Evolutionary conservation across 2,888 invertebrate species (phyloP).

Genomic region (Conistra vaccinii): DNA sequence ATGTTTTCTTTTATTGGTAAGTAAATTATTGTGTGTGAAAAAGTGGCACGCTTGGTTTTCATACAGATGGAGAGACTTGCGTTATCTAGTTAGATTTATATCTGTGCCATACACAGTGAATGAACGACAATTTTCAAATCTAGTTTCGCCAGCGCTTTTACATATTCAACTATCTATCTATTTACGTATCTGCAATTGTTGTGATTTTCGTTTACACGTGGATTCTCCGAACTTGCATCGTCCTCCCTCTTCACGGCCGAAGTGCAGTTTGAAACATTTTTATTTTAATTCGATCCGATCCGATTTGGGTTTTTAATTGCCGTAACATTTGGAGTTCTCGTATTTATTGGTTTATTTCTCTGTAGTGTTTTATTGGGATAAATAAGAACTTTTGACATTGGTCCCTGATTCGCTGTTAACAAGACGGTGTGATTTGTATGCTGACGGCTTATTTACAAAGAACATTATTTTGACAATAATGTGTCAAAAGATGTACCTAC

Average conservation of each 20-base stretch:
- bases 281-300: too few relatives aligned
- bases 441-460: background rate
- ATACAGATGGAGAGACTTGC: too few relatives aligned
- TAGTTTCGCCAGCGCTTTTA: slow-evolving; percentile 12
- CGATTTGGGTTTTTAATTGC: slow-evolving; percentile 12
- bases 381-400: slow-evolving; percentile 10
- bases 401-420: background rate
- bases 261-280: background rate
- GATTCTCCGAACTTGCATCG: background rate
- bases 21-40: too few relatives aligned
- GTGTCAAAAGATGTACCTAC: background rate
- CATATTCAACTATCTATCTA: background rate
- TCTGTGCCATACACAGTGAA: background rate
- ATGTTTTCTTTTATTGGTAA: too few relatives aligned
- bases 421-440: background rate
- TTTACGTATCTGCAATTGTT: background rate
- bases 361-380: slow-evolving; percentile 1
- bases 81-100: too few relatives aligned
- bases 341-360: slow-evolving; percentile 25
- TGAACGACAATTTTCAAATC: slow-evolving; percentile 2
- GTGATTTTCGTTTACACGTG: slow-evolving; percentile 3
- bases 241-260: background rate
- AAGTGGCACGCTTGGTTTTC: too few relatives aligned
- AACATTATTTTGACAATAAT: slow-evolving; percentile 5
- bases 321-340: background rate